phyloP scores from a whole-genome alignment of 2,888 invertebrate species.

The Microctonus brassicae region DNA sequence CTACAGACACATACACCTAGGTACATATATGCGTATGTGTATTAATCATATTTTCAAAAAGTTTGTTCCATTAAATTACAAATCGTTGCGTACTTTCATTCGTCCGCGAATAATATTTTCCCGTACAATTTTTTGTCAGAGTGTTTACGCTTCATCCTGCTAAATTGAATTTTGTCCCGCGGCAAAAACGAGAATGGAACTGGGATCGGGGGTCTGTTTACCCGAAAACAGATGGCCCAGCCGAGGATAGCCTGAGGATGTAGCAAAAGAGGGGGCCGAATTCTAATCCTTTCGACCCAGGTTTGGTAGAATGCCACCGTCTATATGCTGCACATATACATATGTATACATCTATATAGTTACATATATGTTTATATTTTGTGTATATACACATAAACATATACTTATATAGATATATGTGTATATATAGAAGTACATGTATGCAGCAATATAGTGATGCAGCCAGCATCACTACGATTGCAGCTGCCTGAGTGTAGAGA shows the following conservation, averaged over 20 bases:
- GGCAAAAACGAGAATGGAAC: constrained; percentile 61
- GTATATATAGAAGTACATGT: too few relatives aligned
- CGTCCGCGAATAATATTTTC: constrained; percentile 49
- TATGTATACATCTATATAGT: too few relatives aligned
- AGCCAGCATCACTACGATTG: constrained; percentile 14
- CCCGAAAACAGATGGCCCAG: constrained; percentile 65
- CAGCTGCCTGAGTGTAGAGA: constrained; percentile 20
- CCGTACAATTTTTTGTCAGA: constrained; percentile 48
- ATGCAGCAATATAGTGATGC: neutral
- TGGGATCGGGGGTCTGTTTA: constrained; percentile 61
- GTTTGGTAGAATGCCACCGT: constrained; percentile 36
- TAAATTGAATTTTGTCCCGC: constrained; percentile 64
- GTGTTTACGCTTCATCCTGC: constrained; percentile 64
- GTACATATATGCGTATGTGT: too few relatives aligned
- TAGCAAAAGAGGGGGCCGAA: constrained; percentile 54
- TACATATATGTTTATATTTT: too few relatives aligned
- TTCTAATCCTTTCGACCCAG: constrained; percentile 62
- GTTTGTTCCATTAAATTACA: too few relatives aligned
- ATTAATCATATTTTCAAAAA: too few relatives aligned
- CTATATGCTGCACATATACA: constrained; percentile 19
- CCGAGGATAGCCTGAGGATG: constrained; percentile 58
- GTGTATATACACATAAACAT: too few relatives aligned
- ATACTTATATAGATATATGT: constrained; percentile 4
- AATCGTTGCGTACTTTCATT: constrained; percentile 34
- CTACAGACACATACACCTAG: too few relatives aligned